These are phyloP conservation scores for Strongylocentrotus purpuratus DNA, from an alignment of 35 echinoderm and acorn worm species.

Conservation along the genomic window DNA sequence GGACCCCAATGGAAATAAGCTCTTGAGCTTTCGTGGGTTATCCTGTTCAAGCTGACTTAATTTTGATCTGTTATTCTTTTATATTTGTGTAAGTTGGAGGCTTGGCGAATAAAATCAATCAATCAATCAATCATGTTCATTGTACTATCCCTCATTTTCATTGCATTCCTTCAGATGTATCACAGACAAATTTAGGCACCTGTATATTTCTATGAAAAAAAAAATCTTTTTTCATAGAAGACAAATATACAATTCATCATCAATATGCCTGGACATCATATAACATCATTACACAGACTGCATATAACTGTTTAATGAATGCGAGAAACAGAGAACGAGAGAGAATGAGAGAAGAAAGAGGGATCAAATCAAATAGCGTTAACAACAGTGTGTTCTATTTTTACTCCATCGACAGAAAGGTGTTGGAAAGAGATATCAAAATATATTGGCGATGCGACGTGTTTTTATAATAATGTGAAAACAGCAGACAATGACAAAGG, in stretches of 20 bases:
- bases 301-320: background rate
- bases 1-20: no score
- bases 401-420: background rate
- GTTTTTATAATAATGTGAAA: conserved; percentile 12
- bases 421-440: background rate
- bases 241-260: background rate
- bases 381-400: background rate
- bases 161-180: background rate
- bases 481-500: conserved; percentile 9
- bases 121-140: no score
- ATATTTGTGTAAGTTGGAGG: no score
- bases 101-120: no score
- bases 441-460: background rate
- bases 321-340: background rate
- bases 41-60: no score
- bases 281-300: background rate
- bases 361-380: background rate
- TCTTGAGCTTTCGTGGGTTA: no score
- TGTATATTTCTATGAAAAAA: background rate
- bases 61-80: no score
- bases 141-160: background rate
- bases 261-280: background rate
- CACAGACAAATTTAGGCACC: background rate
- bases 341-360: background rate
- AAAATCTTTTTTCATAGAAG: background rate